A percentile compares a stretch with the other conserved stretches of the same genome.
These are phyloP conservation scores for Boloria euphrosyne DNA, from an alignment of 2,888 invertebrate genomes.

Conservation along the genomic window DNA sequence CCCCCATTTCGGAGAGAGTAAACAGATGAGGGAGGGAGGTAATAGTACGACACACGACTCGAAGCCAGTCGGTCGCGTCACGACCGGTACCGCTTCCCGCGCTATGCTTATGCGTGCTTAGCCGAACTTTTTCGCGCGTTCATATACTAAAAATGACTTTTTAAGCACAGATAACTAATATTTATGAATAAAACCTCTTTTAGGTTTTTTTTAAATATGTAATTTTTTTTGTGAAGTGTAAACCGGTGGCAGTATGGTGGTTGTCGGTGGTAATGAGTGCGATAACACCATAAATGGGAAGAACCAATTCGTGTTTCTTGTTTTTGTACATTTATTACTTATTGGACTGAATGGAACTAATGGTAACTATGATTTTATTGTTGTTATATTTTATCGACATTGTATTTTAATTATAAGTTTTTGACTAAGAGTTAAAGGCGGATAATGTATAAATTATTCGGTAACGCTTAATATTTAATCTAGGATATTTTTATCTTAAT, in stretches of 20 bases:
- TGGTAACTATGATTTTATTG: slow-evolving; percentile 60
- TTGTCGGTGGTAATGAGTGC: slow-evolving; percentile 79
- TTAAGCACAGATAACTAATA: slow-evolving; percentile 34
- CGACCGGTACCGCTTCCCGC: slow-evolving; percentile 47
- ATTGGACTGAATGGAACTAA: slow-evolving; percentile 80
- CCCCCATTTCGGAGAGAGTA: slow-evolving; percentile 75
- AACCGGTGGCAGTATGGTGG: slow-evolving; percentile 79
- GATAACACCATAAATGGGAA: slow-evolving; percentile 78
- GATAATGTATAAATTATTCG: background rate
- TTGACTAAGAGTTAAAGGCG: background rate
- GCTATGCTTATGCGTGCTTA: slow-evolving; percentile 54
- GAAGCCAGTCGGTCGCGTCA: slow-evolving; percentile 66
- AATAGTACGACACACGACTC: slow-evolving; percentile 73
- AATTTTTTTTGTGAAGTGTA: slow-evolving; percentile 67
- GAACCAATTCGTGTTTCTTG: slow-evolving; percentile 79
- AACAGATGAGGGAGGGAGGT: slow-evolving; percentile 75
- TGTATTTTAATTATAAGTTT: background rate
- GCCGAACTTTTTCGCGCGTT: slow-evolving; percentile 60
- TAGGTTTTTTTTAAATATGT: slow-evolving; percentile 65
- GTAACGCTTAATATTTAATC: no score
- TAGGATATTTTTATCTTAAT: no score
- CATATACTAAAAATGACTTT: slow-evolving; percentile 50
- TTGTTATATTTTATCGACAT: background rate
- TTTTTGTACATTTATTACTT: slow-evolving; percentile 78
- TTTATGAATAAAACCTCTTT: slow-evolving; percentile 37